Evolutionary conservation across 2,113 vertebrate species (phyloP).

Genomic region (Mustela nigripes): DNA sequence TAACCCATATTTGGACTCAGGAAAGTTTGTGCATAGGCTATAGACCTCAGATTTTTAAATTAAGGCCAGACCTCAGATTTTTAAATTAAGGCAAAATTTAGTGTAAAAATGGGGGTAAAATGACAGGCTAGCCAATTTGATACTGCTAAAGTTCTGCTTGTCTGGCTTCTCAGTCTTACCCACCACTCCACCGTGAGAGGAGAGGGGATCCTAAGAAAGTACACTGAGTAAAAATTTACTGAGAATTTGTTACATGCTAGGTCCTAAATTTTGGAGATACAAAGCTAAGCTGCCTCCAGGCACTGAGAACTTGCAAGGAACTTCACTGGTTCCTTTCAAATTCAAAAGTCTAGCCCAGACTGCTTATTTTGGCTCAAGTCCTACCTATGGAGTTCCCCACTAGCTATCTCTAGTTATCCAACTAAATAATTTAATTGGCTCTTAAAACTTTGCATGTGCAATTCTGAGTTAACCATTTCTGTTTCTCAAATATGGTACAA

Average conservation of each 20-base stretch:
- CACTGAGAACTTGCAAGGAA: background rate
- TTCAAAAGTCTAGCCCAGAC: background rate
- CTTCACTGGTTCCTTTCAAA: background rate
- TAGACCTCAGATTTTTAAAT: background rate
- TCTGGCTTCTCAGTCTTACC: background rate
- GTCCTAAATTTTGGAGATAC: background rate
- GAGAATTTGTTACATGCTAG: background rate
- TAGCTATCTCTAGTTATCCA: background rate
- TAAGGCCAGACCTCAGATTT: background rate
- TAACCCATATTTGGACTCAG: background rate
- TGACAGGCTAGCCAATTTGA: background rate
- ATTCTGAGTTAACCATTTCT: background rate
- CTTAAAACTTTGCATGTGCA: background rate
- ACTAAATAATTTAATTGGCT: constrained; percentile 5
- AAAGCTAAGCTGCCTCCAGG: background rate
- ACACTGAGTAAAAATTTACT: background rate
- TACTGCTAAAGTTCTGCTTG: background rate
- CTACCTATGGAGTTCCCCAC: background rate
- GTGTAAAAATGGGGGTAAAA: background rate
- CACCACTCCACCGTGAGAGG: background rate
- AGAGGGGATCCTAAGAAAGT: background rate
- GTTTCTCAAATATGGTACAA: background rate
- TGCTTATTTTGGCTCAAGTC: background rate
- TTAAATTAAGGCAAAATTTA: background rate
- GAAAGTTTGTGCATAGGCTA: background rate